Conservation (phyloP, 1,140 invertebrate genomes). For the Drosophila prosaltans region DNA sequence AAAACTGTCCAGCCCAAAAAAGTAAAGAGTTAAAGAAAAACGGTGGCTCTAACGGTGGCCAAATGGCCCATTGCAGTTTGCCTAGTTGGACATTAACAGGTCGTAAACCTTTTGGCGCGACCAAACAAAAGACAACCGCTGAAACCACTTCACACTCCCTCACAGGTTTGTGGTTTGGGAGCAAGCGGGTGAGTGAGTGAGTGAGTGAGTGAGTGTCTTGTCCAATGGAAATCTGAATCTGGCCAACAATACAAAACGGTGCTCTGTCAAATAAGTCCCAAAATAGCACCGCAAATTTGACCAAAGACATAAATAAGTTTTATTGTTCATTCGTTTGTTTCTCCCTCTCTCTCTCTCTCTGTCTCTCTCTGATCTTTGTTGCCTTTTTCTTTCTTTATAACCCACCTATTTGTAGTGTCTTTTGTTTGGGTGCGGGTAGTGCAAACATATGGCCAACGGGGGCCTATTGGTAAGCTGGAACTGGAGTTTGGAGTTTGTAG, state of each 20-base stretch:
- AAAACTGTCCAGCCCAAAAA: no score
- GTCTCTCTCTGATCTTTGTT: not conserved
- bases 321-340: conserved; percentile 61
- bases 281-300: conserved; percentile 79
- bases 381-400: conserved; percentile 20
- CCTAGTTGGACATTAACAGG: conserved; percentile 79
- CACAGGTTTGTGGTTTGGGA: not conserved
- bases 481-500: conserved; percentile 6
- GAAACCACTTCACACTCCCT: conserved; percentile 58
- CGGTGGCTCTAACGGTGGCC: conserved; percentile 38
- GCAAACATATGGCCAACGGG: conserved; percentile 56
- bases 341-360: conserved; percentile 17
- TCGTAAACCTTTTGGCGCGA: conserved; percentile 80
- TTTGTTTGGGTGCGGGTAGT: conserved; percentile 55
- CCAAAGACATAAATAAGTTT: conserved; percentile 82
- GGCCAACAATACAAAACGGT: conserved; percentile 64
- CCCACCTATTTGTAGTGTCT: conserved; percentile 11
- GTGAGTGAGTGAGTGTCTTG: not conserved
- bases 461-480: conserved; percentile 25
- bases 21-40: not conserved
- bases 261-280: conserved; percentile 80
- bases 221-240: conserved; percentile 65
- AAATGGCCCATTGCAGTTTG: conserved; percentile 65
- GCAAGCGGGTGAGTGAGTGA: not conserved
- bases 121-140: conserved; percentile 76